Percentiles rank a stretch among this genome's conserved stretches.
These are phyloP conservation scores for Rhynchotus rufescens DNA, from an alignment of 2,797 vertebrate species.

Conservation along the genomic window DNA sequence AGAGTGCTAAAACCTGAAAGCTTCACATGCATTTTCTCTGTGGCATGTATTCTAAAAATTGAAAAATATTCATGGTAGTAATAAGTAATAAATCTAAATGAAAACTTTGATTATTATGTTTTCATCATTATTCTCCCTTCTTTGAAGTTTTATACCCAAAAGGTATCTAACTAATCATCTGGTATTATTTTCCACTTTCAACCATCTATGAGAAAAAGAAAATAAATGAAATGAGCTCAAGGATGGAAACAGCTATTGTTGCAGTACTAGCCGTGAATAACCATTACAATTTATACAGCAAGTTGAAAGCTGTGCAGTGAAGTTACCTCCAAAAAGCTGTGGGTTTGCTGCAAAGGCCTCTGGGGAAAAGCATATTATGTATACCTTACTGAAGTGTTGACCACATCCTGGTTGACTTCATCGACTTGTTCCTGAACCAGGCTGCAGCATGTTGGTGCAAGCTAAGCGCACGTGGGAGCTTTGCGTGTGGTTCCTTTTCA, in stretches of 20 bases:
- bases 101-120: constrained; percentile 40
- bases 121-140: constrained; percentile 28
- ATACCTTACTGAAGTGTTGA: neutral
- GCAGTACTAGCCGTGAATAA: neutral
- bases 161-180: constrained; percentile 41
- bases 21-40: constrained; percentile 9
- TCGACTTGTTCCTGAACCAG: neutral
- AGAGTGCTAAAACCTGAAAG: constrained; percentile 13
- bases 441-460: neutral
- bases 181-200: constrained; percentile 50
- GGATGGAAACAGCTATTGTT: constrained; percentile 15
- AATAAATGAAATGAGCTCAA: constrained; percentile 18
- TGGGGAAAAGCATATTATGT: constrained; percentile 34
- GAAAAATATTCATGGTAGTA: constrained; percentile 42
- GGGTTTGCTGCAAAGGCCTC: constrained; percentile 69
- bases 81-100: constrained; percentile 41
- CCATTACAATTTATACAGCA: constrained; percentile 1
- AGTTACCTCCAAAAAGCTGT: constrained; percentile 28
- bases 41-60: constrained; percentile 4
- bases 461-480: neutral
- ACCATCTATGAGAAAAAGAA: constrained; percentile 22
- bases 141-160: constrained; percentile 63
- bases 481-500: neutral
- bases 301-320: constrained; percentile 31
- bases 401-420: constrained; percentile 62